Evolutionary conservation across 2,888 invertebrate species (phyloP).

Genomic region (Agrochola circellaris): DNA sequence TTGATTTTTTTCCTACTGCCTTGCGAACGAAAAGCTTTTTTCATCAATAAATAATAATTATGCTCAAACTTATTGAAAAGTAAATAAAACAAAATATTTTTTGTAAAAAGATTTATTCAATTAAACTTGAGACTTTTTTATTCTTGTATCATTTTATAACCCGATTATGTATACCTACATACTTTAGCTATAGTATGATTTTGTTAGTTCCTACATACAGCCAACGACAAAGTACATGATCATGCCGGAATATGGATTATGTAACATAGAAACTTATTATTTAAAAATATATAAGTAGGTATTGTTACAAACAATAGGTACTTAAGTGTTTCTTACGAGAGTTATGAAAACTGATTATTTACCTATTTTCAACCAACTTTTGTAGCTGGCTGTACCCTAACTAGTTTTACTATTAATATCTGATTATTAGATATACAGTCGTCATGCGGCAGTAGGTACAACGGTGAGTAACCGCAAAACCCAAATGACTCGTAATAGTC

Average conservation of each 20-base stretch:
- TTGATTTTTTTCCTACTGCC: constrained; percentile 32
- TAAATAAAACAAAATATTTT: constrained; percentile 49
- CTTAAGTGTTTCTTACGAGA: not conserved
- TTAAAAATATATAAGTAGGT: too few relatives aligned
- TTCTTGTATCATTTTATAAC: constrained; percentile 40
- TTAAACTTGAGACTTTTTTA: constrained; percentile 51
- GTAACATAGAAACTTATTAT: not conserved
- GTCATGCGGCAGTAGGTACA: not conserved
- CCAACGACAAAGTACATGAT: not conserved
- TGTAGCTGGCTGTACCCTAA: not conserved
- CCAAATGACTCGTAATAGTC: not conserved
- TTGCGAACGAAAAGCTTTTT: constrained; percentile 36
- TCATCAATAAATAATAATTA: constrained; percentile 24
- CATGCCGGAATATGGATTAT: not conserved
- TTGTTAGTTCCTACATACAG: not conserved
- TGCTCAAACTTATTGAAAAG: constrained; percentile 56
- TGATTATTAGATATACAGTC: not conserved
- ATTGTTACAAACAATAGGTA: too few relatives aligned
- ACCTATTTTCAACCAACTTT: not conserved
- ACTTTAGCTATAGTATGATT: not conserved
- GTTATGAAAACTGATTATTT: too few relatives aligned
- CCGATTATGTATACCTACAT: not conserved
- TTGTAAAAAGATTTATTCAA: constrained; percentile 62
- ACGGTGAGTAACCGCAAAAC: constrained; percentile 10
- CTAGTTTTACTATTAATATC: not conserved